Evolutionary conservation across 2,888 invertebrate genomes (phyloP).

Genomic region (Drosophila nr. perissopoda): DNA sequence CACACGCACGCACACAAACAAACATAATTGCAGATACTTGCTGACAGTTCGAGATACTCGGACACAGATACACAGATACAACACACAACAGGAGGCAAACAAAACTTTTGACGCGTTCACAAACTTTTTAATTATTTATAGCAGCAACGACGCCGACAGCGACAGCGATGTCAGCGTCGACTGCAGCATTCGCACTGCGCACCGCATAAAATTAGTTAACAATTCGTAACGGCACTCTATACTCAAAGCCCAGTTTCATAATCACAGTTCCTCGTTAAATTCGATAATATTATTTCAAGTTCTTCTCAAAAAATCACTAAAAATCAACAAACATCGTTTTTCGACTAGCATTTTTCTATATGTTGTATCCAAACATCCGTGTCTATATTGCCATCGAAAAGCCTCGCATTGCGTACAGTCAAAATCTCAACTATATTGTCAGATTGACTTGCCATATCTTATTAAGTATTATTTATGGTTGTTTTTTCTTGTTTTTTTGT

Average conservation of each 20-base stretch:
- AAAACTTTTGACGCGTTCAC: conserved; percentile 30
- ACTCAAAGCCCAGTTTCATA: conserved; percentile 12
- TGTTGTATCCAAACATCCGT: no score
- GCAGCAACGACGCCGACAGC: conserved; percentile 18
- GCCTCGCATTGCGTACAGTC: no score
- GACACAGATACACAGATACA: conserved; percentile 14
- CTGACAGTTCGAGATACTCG: conserved; percentile 29
- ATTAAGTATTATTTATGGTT: background rate
- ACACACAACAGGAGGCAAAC: conserved; percentile 17
- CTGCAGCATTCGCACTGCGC: conserved; percentile 16
- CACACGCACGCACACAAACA: conserved; percentile 22
- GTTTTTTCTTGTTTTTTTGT: no score
- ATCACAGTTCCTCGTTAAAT: background rate
- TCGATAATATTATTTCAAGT: background rate
- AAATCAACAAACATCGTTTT: background rate
- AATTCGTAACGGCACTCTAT: conserved; percentile 9
- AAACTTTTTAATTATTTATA: conserved; percentile 46
- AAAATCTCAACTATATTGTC: background rate
- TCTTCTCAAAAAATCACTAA: background rate
- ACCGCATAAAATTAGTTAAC: conserved; percentile 28
- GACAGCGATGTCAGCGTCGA: conserved; percentile 1
- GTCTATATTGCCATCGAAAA: no score
- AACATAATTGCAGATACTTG: conserved; percentile 19
- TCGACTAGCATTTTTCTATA: no score
- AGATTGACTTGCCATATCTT: background rate